Evolutionary conservation across 2,797 vertebrate genomes (phyloP).

Genomic region (Platalea minor): DNA sequence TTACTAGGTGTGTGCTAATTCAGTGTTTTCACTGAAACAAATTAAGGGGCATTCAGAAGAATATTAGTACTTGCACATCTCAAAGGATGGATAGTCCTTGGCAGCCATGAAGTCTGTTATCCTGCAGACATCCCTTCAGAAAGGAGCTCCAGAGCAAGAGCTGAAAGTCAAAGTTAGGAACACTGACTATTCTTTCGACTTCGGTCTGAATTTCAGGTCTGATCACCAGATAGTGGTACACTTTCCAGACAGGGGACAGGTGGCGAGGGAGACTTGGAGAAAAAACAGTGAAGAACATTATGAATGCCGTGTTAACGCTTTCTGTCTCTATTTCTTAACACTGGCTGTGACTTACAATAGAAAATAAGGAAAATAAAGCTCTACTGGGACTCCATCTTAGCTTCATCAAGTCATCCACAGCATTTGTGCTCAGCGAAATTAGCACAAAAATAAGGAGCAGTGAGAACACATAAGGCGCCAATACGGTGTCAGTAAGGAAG

Average conservation of each 20-base stretch:
- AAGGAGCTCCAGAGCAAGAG: background rate
- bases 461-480: background rate
- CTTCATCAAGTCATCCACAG: background rate
- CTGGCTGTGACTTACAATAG: background rate
- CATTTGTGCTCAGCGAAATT: background rate
- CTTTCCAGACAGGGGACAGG: background rate
- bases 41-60: background rate
- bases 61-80: background rate
- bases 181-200: background rate
- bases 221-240: background rate
- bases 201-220: background rate
- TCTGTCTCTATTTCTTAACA: background rate
- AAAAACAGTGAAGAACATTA: background rate
- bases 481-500: background rate
- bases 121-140: background rate
- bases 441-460: background rate
- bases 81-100: background rate
- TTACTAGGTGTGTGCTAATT: background rate
- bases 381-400: background rate
- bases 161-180: background rate
- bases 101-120: background rate
- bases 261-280: background rate
- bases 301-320: background rate
- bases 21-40: background rate
- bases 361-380: background rate